Evolutionary conservation across 2,113 vertebrate species (phyloP).

Genomic region (Pteruthius melanotis): DNA sequence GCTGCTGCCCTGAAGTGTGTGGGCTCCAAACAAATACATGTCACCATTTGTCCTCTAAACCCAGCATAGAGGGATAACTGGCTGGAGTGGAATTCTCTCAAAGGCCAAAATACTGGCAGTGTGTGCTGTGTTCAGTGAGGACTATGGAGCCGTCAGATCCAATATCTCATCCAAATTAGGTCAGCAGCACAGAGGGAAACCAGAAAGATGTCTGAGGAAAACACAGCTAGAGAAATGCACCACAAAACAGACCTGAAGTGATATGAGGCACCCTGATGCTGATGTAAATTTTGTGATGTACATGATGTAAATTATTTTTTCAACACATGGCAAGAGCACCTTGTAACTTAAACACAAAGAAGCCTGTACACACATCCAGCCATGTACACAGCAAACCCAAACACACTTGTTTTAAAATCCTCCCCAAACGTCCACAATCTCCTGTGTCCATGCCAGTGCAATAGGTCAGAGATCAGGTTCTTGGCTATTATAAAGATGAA

Average conservation of each 20-base stretch:
- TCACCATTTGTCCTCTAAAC: not conserved
- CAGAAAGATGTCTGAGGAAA: not conserved
- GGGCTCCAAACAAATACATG: not conserved
- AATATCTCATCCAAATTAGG: constrained; percentile 62
- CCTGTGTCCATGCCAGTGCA: not conserved
- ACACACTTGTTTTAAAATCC: not conserved
- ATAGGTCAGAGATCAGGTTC: not conserved
- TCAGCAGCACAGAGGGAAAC: constrained; percentile 38
- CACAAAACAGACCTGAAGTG: not conserved
- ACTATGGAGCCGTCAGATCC: constrained; percentile 30
- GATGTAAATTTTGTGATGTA: no score
- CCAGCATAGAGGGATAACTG: not conserved
- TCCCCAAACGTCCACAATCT: not conserved
- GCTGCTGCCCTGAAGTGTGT: not conserved
- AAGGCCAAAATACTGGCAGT: not conserved
- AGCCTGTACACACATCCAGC: not conserved
- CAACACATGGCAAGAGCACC: not conserved
- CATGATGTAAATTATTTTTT: no score
- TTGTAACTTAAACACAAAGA: not conserved
- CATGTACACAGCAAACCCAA: not conserved
- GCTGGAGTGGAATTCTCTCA: not conserved
- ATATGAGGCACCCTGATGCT: not conserved
- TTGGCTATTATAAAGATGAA: not conserved
- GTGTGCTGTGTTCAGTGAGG: not conserved
- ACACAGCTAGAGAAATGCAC: not conserved